Evolutionary conservation across 1,140 invertebrate species (phyloP).

Genomic region (Drosophila kurseongensis): DNA sequence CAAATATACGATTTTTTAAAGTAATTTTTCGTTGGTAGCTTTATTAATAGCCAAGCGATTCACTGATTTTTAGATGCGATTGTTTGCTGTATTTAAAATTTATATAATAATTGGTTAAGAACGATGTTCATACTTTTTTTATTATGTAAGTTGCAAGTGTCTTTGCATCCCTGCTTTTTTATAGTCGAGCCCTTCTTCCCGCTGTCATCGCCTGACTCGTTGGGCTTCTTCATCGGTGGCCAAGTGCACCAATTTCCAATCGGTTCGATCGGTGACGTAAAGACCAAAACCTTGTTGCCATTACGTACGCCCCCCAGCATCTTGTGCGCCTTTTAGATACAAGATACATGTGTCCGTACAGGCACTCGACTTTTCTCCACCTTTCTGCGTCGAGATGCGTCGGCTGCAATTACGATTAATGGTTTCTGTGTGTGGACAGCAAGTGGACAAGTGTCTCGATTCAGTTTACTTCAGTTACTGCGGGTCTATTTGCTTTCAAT

Average conservation of each 20-base stretch:
- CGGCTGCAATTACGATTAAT: constrained; percentile 75
- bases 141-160: not conserved
- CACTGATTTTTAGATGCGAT: too few species aligned
- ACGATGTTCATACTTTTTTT: not conserved
- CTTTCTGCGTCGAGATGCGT: constrained; percentile 33
- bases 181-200: constrained; percentile 1
- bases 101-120: not conserved
- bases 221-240: constrained; percentile 57
- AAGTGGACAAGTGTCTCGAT: constrained; percentile 65
- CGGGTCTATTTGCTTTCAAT: constrained; percentile 48
- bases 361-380: constrained; percentile 54
- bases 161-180: constrained; percentile 13
- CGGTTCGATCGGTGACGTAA: constrained; percentile 67
- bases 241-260: constrained; percentile 75
- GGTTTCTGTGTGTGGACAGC: constrained; percentile 65
- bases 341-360: constrained; percentile 17
- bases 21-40: too few species aligned
- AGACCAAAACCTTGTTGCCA: constrained; percentile 60
- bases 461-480: constrained; percentile 16
- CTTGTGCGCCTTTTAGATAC: not conserved
- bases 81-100: not conserved
- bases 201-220: constrained; percentile 12
- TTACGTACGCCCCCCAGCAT: constrained; percentile 40
- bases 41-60: too few species aligned
- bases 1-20: too few species aligned